A percentile compares a stretch with the other conserved stretches of the same genome.
These are phyloP conservation scores for Myiagra hebetior DNA, from an alignment of 2,113 vertebrate species.

Conservation along the genomic window DNA sequence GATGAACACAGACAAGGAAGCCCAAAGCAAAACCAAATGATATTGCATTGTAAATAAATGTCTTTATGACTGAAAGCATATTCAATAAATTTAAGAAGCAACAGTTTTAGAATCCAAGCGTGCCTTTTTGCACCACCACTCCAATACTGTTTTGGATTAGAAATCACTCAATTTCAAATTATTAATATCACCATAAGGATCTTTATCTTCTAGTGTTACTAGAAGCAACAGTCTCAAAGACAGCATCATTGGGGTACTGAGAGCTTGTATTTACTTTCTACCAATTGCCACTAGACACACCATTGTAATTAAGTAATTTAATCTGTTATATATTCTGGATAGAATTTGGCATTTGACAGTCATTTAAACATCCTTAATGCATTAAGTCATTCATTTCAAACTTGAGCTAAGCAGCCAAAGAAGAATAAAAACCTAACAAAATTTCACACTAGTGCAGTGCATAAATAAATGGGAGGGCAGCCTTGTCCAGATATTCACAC, in stretches of 20 bases:
- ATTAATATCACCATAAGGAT: background rate
- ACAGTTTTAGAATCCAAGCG: background rate
- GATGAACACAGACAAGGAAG: background rate
- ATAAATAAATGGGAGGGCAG: background rate
- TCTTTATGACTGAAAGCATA: background rate
- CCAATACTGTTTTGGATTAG: background rate
- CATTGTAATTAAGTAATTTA: background rate
- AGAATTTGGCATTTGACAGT: background rate
- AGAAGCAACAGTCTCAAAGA: background rate
- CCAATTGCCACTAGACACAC: background rate
- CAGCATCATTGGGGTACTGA: background rate
- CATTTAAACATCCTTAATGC: background rate
- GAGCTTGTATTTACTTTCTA: background rate
- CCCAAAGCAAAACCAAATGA: background rate
- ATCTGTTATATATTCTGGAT: background rate
- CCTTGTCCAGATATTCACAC: background rate
- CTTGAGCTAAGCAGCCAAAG: background rate
- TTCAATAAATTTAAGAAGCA: background rate
- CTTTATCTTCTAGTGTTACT: background rate
- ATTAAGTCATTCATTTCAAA: background rate
- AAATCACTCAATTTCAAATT: background rate
- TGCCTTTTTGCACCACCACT: background rate
- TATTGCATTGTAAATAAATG: background rate
- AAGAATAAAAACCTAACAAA: slow-evolving; percentile 10
- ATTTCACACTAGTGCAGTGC: background rate